Evolutionary conservation across 2,113 vertebrate species (phyloP).

Genomic region (Heterochromis multidens): DNA sequence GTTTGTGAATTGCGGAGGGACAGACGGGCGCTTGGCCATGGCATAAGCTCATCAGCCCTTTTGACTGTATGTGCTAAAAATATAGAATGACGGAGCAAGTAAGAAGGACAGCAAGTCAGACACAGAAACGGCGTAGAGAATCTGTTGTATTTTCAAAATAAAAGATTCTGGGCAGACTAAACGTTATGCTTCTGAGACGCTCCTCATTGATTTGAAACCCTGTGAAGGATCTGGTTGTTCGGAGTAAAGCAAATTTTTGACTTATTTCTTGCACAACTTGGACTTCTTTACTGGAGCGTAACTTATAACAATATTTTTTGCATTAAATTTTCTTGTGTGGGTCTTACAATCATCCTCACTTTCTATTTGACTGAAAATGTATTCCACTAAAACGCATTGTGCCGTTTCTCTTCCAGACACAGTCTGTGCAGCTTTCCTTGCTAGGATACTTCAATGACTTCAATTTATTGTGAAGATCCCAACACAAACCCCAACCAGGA

Average conservation of each 20-base stretch:
- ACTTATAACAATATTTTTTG: not conserved
- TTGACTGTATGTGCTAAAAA: not conserved
- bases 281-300: not conserved
- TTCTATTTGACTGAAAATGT: not conserved
- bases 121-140: not conserved
- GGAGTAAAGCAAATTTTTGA: not conserved
- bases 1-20: not conserved
- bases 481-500: not conserved
- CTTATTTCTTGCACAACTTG: not conserved
- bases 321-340: not conserved
- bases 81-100: not conserved
- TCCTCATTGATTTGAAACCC: not conserved
- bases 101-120: not conserved
- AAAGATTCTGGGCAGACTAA: not conserved
- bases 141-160: not conserved
- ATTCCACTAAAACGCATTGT: not conserved
- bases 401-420: not conserved
- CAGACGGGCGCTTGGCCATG: not conserved
- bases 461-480: not conserved
- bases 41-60: not conserved
- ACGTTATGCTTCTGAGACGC: not conserved
- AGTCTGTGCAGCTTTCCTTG: not conserved
- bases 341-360: not conserved
- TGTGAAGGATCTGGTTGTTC: not conserved
- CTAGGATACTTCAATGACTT: not conserved